These are phyloP conservation scores for Diachasmimorpha longicaudata DNA, from an alignment of 1,140 invertebrate genomes.

Conservation along the genomic window DNA sequence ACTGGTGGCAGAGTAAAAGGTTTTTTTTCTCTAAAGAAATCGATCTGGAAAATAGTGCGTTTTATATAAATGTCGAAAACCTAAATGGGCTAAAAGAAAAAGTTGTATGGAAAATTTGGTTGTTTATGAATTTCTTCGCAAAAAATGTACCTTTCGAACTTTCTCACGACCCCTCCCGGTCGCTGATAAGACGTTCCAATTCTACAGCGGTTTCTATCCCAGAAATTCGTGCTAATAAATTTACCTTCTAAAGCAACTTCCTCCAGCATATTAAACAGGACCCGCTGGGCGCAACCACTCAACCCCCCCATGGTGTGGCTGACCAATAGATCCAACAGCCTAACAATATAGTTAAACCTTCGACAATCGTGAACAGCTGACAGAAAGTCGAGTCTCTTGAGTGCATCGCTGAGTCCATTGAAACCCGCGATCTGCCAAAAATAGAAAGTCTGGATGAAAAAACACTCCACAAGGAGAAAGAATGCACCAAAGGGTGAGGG, in stretches of 20 bases:
- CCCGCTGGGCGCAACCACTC: conserved; percentile 92
- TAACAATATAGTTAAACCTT: conserved; percentile 96
- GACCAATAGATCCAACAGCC: conserved; percentile 87
- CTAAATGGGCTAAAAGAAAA: too few species aligned
- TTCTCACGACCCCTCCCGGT: too few species aligned
- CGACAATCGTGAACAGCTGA: conserved; percentile 92
- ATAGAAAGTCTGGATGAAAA: conserved; percentile 13
- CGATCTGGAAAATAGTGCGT: too few species aligned
- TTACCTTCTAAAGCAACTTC: conserved; percentile 90
- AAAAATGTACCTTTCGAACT: too few species aligned
- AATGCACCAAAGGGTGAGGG: neutral
- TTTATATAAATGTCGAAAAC: too few species aligned
- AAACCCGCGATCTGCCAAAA: conserved; percentile 85
- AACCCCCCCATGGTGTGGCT: conserved; percentile 71
- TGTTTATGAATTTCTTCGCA: too few species aligned
- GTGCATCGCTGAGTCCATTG: conserved; percentile 93
- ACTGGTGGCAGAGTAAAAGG: conserved; percentile 63
- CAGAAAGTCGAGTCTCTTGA: conserved; percentile 91
- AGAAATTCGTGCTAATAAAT: neutral
- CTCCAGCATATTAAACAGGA: conserved; percentile 91
- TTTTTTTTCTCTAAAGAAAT: too few species aligned
- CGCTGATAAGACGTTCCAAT: too few species aligned
- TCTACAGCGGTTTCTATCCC: neutral
- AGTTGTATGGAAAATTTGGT: too few species aligned
- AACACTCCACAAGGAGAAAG: neutral